Conservation (phyloP, 2,888 invertebrate genomes). For the Camptogramma bilineatum region DNA sequence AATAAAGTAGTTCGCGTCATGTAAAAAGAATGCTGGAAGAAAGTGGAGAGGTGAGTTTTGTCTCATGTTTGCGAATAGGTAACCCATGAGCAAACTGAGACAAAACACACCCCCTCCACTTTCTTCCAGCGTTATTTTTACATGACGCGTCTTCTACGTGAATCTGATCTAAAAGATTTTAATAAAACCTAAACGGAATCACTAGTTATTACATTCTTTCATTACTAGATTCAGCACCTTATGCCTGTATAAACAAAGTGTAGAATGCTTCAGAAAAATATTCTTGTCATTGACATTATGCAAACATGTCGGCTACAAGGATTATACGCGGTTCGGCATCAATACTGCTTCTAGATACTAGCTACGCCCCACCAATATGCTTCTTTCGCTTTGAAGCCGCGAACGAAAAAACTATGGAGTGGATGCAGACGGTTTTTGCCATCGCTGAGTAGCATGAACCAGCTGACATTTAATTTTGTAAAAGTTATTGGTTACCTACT, state of each 20-base stretch:
- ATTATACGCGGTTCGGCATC: conserved; percentile 46
- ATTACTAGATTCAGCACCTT: neutral
- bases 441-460: no score
- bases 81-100: no score
- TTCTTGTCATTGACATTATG: conserved; percentile 50
- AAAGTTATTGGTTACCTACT: no score
- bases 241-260: neutral
- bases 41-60: no score
- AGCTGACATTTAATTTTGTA: no score
- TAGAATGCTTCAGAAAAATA: conserved; percentile 28
- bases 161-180: neutral
- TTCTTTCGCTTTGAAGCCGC: conserved; percentile 54
- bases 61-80: no score
- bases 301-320: conserved; percentile 44
- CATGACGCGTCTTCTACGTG: no score
- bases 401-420: conserved; percentile 47
- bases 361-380: conserved; percentile 59
- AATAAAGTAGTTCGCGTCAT: no score
- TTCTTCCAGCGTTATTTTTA: no score
- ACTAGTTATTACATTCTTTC: neutral
- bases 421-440: no score
- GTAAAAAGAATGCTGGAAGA: no score
- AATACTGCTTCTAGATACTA: conserved; percentile 48
- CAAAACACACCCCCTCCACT: no score
- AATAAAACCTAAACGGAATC: neutral